phyloP scores from a whole-genome alignment of 92 coral and sea anemone species.

The Montipora capitata region DNA sequence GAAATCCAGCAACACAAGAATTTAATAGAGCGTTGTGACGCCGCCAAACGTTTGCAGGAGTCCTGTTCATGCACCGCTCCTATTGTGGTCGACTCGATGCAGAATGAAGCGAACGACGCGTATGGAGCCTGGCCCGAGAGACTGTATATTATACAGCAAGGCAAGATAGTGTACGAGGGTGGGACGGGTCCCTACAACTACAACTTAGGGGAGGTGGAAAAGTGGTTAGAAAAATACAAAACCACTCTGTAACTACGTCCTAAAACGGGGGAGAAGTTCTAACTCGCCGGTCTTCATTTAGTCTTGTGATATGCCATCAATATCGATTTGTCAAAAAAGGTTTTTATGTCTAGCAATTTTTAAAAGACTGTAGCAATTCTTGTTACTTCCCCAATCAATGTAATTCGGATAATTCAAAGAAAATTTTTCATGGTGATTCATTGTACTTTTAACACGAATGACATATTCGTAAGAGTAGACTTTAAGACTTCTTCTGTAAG shows the following conservation, averaged over 20 bases:
- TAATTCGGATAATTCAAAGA: too few relatives aligned
- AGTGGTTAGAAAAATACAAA: background rate
- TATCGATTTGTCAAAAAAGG: too few relatives aligned
- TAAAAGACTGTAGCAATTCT: too few relatives aligned
- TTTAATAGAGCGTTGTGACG: background rate
- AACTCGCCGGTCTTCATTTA: too few relatives aligned
- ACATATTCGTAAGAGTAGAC: too few relatives aligned
- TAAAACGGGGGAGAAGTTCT: too few relatives aligned
- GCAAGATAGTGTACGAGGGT: constrained; percentile 42
- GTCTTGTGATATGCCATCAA: too few relatives aligned
- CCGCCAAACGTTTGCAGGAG: background rate
- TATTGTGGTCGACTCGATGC: constrained; percentile 68
- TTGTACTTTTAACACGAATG: too few relatives aligned
- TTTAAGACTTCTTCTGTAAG: too few relatives aligned
- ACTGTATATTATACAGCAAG: constrained; percentile 61
- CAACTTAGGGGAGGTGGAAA: constrained; percentile 59
- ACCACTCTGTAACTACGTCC: background rate
- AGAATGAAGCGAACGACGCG: constrained; percentile 69
- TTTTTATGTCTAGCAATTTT: too few relatives aligned
- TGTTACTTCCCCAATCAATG: too few relatives aligned
- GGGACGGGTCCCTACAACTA: constrained; percentile 84
- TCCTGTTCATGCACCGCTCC: background rate
- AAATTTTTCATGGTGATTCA: too few relatives aligned
- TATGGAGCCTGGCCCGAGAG: constrained; percentile 85
- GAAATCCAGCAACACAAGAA: background rate